Evolutionary conservation across 2,888 invertebrate species (phyloP), one percentile per base, ranked within the genome.

Genomic region (Amphipoea lucens): DNA sequence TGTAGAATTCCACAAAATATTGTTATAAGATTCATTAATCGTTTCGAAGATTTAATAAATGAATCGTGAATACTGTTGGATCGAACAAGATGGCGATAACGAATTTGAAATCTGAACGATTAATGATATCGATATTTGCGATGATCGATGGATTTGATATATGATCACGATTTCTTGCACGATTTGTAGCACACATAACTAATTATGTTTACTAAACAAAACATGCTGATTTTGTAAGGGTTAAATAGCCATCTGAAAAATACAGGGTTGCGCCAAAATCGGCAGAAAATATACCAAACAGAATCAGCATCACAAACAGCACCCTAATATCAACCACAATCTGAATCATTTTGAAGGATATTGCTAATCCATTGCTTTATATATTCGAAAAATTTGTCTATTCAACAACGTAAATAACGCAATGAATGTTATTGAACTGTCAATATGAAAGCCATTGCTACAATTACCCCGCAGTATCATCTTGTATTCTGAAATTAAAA

Each of bases 21-120:
- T 89, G 88, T 92, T 91, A 90, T 90, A 91, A 83, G 73, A 80
- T 77, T 90, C 91, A 91, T 93, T 92, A 93, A 94, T 92, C 89
- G 91, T 89, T 87, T 90, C 87, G 90, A 90, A 89, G 85, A 83
- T 78, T 90, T 85, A 90, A 90, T 91, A 83, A 91, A 92, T 91
- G 79, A 87, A 69, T 79, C 29, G 73, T 76, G 63, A 70, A 74
- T 71, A 76, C 84, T 54, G 74, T 84, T 83, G 62, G 42, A 62
- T 67, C 45, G 29, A 63, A 60, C 65, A 71, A 74, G 83, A 79
- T 87, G n/a, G 40, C 72, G 65, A 45, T 72, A 69, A 71, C 57
- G 57, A 85, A 63, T 78, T 76, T 42, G 57, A 76, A 74, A 76
- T 76, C 45, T 11, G 60, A 63, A 73, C 79, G 79, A 85, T 86